Base-by-base conservation (phyloP, 2,113 vertebrate genomes). In the Burhinus bistriatus region DNA sequence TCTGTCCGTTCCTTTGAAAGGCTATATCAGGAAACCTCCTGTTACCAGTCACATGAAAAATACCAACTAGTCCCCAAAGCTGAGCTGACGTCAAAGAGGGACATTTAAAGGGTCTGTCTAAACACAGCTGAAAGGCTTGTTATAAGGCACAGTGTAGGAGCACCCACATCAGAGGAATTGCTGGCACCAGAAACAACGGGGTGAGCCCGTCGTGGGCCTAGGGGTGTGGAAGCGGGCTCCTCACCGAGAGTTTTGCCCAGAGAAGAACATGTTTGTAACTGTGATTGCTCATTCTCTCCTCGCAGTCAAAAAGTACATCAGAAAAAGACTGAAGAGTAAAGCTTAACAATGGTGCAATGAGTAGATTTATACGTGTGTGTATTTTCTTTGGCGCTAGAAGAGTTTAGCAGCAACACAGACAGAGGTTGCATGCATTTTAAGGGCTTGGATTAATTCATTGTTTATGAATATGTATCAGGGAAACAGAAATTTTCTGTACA, bases 31-130 rank as follows among this genome's bases (percentile, higher is more conserved):
- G 93, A 94, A 95, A 76, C 69, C 66, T 91, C 78, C 70, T 38
- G 23, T 76, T 90, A 96, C 38, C 29, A 57, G 77, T 84, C 94
- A 90, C 87, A 79, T 93, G 91, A 90, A 92, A 95, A 93, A 87
- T 17, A 96, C 70, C 90, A 88, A 27, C 87, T 42, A 44, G 38
- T 94, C 87, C 81, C 77, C 76, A 89, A 89, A 90, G 93, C 64
- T 66, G 80, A 70, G 68, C 40, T 82, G 83, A 96, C 30, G 69
- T 97, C 95, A 96, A 86, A 85, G 42, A 72, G 36, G 19, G 59
- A 83, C 68, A 59, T 72, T 71, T 69, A 86, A 90, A 72, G 52
- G 69, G 42, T 71, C 32, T 52, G 69, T 36, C 42, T 78, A 52
- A 84, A 42, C 0, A 23, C 59, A 81, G 49, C 75, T n/a, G n/a